Base-by-base conservation (phyloP, 2,888 invertebrate genomes). In the Peribatodes rhomboidaria region DNA sequence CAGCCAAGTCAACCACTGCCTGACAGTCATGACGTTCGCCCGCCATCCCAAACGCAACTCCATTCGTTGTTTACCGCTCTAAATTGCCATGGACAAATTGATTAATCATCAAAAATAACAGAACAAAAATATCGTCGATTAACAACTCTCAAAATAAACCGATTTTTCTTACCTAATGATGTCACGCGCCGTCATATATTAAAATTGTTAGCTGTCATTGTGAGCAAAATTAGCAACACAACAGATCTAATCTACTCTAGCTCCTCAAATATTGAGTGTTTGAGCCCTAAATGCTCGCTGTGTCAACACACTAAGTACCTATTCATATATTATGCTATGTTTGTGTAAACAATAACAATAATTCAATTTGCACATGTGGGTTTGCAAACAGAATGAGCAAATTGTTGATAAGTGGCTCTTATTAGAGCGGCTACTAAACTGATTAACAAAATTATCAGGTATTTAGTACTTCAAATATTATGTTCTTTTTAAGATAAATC, bases 391-490 rank as follows among this genome's bases (percentile, higher is more conserved):
- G 60, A 42, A 37, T 60, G 65, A 65, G 60, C 60, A 65, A 59
- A 65, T 55, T 50, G 65, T 65, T 65, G 50, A 65, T 65, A 65
- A 60, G 55, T 65, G 59, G 65, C 39, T 56, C 50, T 52, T 49
- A 56, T 61, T 57, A 60, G 35, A 44, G 46, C 14, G 22, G 33
- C 37, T n/a, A 31, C 35, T 57, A 57, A 63, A 46, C 27, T 57
- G 46, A 57, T 63, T 46, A 53, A 14, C 56, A 20, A 20, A n/a
- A n/a, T n/a, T n/a, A 27, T 46, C 16, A 27, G 11, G 27, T 6
- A 27, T 27, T 27, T 2, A 27, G 2, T 27, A 6, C 27, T n/a
- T n/a, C n/a, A n/a, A n/a, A n/a, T n/a, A n/a, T n/a, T n/a, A n/a
- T n/a, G n/a, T n/a, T n/a, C n/a, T n/a, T n/a, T n/a, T n/a, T n/a